Evolutionary conservation across 2,888 invertebrate genomes (phyloP), one percentile per base, ranked within the genome.

Genomic region (Macrosoma leucophasiata): DNA sequence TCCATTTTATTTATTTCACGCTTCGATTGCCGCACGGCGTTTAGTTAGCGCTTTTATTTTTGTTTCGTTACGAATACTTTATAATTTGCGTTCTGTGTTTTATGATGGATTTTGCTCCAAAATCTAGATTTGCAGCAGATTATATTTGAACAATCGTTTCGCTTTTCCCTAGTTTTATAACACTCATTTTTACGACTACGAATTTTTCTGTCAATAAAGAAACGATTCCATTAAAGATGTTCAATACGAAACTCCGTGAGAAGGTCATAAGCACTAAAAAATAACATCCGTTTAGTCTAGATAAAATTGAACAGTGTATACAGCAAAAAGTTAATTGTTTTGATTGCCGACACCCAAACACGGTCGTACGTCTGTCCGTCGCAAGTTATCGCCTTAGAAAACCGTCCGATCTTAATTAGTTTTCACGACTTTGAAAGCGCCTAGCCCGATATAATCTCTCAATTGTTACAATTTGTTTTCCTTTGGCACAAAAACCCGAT

Each of bases 401-500:
- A 82, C 73, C 77, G 64, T 62, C 70, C 73, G 81, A 84, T 84
- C 84, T 82, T 84, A 84, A 84, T 84, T 84, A 84, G 78, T 81
- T 84, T 79, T 82, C 78, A 79, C 77, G 70, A 79, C 72, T 79
- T 75, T 73, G 67, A 78, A 76, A 78, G 75, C 77, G 78, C 74
- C 81, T 82, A 73, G 73, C 48, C 54, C 60, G 84, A 84, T 84
- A 82, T 63, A 58, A 84, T 84, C 82, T 70, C 66, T 59, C 68
- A 74, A 73, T 77, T 79, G 73, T 69, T 76, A 79, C 78, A 78
- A 82, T 84, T 82, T 81, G 84, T 84, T 82, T 78, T 72, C 69
- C 75, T 70, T 75, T 71, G 68, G 71, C 75, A 75, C 68, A 64
- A 73, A 70, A 67, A 73, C 61, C 58, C 58, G 51, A 66, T 63